A percentile compares a stretch with the other conserved stretches of the same genome.
Conservation (phyloP, 2,113 vertebrate genomes). For the Chunga burmeisteri region DNA sequence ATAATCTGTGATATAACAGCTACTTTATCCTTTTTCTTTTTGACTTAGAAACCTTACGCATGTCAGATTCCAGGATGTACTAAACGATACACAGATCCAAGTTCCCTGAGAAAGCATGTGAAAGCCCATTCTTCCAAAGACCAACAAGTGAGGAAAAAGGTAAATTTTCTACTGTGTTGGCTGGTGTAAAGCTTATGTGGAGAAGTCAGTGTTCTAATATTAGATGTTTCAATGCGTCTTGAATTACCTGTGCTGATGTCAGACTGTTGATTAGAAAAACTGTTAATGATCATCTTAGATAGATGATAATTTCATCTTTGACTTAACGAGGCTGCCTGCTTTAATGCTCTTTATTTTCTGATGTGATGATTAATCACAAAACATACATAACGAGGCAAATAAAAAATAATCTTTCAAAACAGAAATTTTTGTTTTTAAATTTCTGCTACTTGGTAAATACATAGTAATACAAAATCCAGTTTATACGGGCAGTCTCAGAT, state of each 20-base stretch:
- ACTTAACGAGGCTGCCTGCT: not conserved
- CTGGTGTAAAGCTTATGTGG: not conserved
- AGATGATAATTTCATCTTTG: not conserved
- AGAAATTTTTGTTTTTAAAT: not conserved
- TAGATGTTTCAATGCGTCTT: not conserved
- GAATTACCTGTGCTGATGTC: not conserved
- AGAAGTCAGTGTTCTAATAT: not conserved
- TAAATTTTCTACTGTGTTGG: slow-evolving; percentile 51
- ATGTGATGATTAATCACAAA: not conserved
- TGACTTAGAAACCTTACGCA: slow-evolving; percentile 91
- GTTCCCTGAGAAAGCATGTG: slow-evolving; percentile 94
- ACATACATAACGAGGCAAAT: not conserved
- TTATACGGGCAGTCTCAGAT: not conserved
- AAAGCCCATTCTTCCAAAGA: slow-evolving; percentile 95
- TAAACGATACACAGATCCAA: slow-evolving; percentile 97
- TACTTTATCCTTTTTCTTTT: slow-evolving; percentile 49
- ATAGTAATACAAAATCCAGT: not conserved
- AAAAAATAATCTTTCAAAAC: not conserved
- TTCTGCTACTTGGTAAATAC: not conserved
- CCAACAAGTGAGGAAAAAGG: slow-evolving; percentile 92
- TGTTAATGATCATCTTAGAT: not conserved
- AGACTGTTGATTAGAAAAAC: not conserved
- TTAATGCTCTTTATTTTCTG: not conserved
- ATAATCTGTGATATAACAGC: not conserved
- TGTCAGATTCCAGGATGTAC: slow-evolving; percentile 94